Evolutionary conservation across 2,888 invertebrate genomes (phyloP), one percentile per base, ranked within the genome.

Genomic region (Gryllus longicercus): DNA sequence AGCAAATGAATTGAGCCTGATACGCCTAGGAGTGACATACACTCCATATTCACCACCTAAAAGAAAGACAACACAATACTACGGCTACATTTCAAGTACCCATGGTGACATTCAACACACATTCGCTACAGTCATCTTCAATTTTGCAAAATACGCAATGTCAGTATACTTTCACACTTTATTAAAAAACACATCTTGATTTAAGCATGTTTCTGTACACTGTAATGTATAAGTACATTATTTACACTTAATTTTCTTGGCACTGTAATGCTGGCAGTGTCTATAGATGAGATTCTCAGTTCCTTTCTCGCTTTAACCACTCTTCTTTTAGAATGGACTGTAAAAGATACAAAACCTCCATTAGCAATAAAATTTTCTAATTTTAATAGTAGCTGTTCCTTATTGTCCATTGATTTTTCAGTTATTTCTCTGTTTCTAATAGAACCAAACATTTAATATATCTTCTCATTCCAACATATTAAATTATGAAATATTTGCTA

Each of bases 311-410:
- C n/a, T 79, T 74, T 79, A 81, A 38, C 81, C 81, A 81, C 23
- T 81, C 79, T 77, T 81, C 79, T 50, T 81, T 79, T 12, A 75
- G 76, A 74, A 79, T 23, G 74, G 81, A 79, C 81, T 81, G 81
- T 0, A 77, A 79, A n/a, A 21, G 74, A 25, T 25, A 25, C 14
- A 21, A 51, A 78, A 49, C 11, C 3, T 49, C 10, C 14, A 21
- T 78, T 21, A 78, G 18, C n/a, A 18, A n/a, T 21, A 50, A 78
- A 50, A 78, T 50, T 38, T 38, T 38, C 38, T 8, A 38, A 8
- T 38, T 38, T 38, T 8, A 38, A 38, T 38, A 38, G 38, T 8
- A 8, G 38, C 8, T 38, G 38, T 38, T 38, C 38, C 38, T 38
- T 38, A 38, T 38, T 38, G 38, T 38, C 38, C 38, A 38, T 38